A percentile compares a stretch with the other conserved stretches of the same genome.
Conservation (phyloP, 2,888 invertebrate genomes). For the Pristionchus arcanus region DNA sequence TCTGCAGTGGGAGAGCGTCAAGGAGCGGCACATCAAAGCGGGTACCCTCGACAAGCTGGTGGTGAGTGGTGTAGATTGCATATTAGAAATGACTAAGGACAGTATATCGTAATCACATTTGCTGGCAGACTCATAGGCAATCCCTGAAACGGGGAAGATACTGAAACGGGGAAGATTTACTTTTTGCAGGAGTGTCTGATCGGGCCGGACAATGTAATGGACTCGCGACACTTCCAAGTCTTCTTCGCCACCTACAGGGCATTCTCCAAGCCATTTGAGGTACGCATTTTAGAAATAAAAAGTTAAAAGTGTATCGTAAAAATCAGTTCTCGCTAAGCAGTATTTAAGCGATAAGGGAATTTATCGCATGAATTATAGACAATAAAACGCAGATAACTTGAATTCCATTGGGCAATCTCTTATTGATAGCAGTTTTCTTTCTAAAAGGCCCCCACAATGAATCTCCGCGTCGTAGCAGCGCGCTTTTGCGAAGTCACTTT, state of each 20-base stretch:
- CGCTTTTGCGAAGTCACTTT: too few relatives aligned
- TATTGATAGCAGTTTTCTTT: too few relatives aligned
- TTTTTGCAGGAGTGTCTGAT: conserved; percentile 73
- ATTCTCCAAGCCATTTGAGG: conserved; percentile 85
- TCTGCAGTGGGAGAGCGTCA: conserved; percentile 98
- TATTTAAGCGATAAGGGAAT: too few relatives aligned
- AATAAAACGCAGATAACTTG: too few relatives aligned
- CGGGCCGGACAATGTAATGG: conserved; percentile 91
- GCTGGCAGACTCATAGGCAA: background rate
- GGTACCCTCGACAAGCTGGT: conserved; percentile 94
- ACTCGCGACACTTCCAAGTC: conserved; percentile 97
- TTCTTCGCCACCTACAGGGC: conserved; percentile 95
- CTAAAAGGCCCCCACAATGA: too few relatives aligned
- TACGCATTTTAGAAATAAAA: background rate
- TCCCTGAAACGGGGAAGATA: too few relatives aligned
- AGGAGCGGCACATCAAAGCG: conserved; percentile 94
- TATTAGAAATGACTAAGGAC: background rate
- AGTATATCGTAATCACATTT: background rate
- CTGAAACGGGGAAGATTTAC: background rate
- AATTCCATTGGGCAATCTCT: too few relatives aligned
- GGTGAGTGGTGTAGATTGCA: conserved; percentile 79
- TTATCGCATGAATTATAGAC: too few relatives aligned
- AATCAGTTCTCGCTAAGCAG: too few relatives aligned
- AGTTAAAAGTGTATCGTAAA: too few relatives aligned
- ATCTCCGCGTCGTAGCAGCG: too few relatives aligned